These are phyloP conservation scores for Polypterus bichir DNA, from an alignment of 2,113 vertebrate species.

Conservation along the genomic window DNA sequence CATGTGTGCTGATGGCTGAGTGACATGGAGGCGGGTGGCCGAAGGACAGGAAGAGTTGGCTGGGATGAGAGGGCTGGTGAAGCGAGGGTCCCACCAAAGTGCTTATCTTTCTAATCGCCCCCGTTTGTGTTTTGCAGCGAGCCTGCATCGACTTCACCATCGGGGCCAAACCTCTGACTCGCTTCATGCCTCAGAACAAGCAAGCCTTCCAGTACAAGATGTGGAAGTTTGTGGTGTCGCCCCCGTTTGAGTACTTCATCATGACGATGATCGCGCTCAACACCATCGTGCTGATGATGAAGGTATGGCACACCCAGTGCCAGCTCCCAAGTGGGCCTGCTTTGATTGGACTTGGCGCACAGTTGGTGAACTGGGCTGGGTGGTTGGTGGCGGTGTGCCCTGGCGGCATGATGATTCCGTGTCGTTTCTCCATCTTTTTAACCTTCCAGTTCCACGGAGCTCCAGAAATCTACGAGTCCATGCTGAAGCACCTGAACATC, in stretches of 20 bases:
- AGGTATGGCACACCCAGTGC: constrained; percentile 47
- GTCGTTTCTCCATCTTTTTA: constrained; percentile 3
- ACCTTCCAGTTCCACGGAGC: constrained; percentile 72
- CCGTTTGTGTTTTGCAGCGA: constrained; percentile 49
- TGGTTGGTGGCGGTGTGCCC: neutral
- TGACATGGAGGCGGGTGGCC: no score
- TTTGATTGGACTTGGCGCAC: constrained; percentile 1
- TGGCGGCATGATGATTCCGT: neutral
- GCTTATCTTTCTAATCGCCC: constrained; percentile 2
- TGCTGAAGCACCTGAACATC: constrained; percentile 89
- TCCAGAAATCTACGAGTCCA: constrained; percentile 72
- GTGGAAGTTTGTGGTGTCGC: constrained; percentile 92
- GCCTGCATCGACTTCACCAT: constrained; percentile 96
- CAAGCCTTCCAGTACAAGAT: constrained; percentile 91
- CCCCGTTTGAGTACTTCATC: constrained; percentile 93
- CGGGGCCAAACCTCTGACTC: constrained; percentile 84
- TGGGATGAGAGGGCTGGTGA: no score
- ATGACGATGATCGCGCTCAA: constrained; percentile 97
- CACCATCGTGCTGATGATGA: constrained; percentile 97
- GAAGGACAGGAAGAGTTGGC: no score
- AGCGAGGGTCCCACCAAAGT: no score
- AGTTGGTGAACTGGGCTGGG: neutral
- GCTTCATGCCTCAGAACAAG: constrained; percentile 88
- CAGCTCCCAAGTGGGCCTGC: neutral
- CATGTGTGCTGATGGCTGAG: no score